Evolutionary conservation across 2,113 vertebrate genomes (phyloP), one percentile per base, ranked within the genome.

Genomic region (Oreocharis arfaki): DNA sequence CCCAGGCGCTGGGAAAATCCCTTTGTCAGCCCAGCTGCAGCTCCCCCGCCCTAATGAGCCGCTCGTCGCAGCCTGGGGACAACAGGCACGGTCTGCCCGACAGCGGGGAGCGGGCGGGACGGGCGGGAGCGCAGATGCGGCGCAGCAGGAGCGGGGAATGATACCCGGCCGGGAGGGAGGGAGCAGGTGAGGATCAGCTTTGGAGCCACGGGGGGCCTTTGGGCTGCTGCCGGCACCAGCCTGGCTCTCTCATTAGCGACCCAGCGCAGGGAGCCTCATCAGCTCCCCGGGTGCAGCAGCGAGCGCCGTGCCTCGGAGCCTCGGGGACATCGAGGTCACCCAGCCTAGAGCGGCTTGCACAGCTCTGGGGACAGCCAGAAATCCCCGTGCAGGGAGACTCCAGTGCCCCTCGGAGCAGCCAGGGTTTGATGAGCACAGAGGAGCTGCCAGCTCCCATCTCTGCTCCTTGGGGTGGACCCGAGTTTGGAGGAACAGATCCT

Each of bases 21-120:
- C 24, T 90, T 96, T 96, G 90, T 94, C 80, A 59, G n/a, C 42
- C 57, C 85, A 85, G 84, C 92, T 94, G 94, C 82, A 37, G 0
- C 84, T 39, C 10, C 39, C 57, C 80, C 13, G 44, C 57, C 46
- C 8, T 42, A 69, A 68, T 6, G 33, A 92, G 47, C 30, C 0
- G 9, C 84, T 26, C 1, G 10, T 32, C 33, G 9, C 60, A 52
- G 95, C 44, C 50, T 2, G 14, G 39, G 80, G 80, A 80, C 89
- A 26, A 1, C 1, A 35, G 64, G 33, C 69, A 32, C 16, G 21
- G 2, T 3, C 50, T 7, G 76, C 8, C 64, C 33, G 81, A 1
- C 92, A 16, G 89, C 88, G 1, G 92, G 96, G 93, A 87, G 77
- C 93, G 19, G 86, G 80, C 23, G 27, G 1, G 5, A 8, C 78